Evolutionary conservation across 2,797 vertebrate genomes (phyloP).

Genomic region (Vireo griseus): DNA sequence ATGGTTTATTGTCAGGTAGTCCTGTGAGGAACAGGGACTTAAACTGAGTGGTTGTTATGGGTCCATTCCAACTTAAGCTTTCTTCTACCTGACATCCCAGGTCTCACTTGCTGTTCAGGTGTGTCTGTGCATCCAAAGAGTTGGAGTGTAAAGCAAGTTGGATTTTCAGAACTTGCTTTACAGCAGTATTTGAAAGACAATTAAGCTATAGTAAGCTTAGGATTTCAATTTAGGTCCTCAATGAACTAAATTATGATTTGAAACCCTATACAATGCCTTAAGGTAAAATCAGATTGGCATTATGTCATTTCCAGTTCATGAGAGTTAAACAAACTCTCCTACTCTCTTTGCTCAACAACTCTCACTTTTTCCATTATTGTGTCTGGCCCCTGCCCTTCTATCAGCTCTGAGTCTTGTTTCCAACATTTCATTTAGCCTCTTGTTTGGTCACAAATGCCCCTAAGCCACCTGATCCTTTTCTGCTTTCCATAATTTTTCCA

Average conservation of each 20-base stretch:
- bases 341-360: not conserved
- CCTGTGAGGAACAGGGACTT: not conserved
- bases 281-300: rapidly evolving
- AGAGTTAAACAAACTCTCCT: not conserved
- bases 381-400: not conserved
- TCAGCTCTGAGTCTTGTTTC: not conserved
- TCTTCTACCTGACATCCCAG: not conserved
- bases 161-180: not conserved
- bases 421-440: not conserved
- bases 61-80: not conserved
- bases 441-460: not conserved
- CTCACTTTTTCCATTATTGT: not conserved
- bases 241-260: not conserved
- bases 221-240: not conserved
- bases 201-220: not conserved
- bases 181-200: not conserved
- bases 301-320: not conserved
- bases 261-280: not conserved
- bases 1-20: not conserved
- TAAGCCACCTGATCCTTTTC: not conserved
- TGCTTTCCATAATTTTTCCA: not conserved
- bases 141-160: not conserved
- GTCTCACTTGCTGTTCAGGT: not conserved
- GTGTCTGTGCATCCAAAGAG: not conserved
- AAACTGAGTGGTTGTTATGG: rapidly evolving